These are phyloP conservation scores for Pyxicephalus adspersus DNA, from an alignment of 2,113 vertebrate species.

Conservation along the genomic window DNA sequence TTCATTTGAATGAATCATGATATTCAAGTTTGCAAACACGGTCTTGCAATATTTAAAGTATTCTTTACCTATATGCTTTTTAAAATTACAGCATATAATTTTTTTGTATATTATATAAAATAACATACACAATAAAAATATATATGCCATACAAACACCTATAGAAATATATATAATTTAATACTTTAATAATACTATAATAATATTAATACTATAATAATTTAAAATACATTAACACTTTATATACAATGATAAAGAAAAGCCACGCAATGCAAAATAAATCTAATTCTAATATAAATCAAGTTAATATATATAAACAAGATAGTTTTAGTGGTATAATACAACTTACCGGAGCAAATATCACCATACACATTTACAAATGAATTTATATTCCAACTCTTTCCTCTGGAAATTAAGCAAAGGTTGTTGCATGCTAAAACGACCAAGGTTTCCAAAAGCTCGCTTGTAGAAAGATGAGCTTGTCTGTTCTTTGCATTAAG, in stretches of 20 bases:
- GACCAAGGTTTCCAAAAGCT: constrained; percentile 69
- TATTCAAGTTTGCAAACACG: too few relatives aligned
- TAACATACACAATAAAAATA: too few relatives aligned
- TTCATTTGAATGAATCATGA: too few relatives aligned
- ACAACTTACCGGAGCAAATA: constrained; percentile 91
- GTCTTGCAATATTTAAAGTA: too few relatives aligned
- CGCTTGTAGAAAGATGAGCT: constrained; percentile 70
- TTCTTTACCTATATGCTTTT: too few relatives aligned
- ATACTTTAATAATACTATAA: background rate
- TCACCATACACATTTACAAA: constrained; percentile 96
- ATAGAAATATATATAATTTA: background rate
- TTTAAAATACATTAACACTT: background rate
- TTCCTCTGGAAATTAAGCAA: constrained; percentile 75
- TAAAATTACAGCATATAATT: too few relatives aligned
- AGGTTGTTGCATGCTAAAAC: constrained; percentile 81
- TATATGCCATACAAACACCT: too few relatives aligned
- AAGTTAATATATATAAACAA: constrained; percentile 48
- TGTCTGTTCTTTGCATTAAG: constrained; percentile 72
- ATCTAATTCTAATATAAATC: background rate
- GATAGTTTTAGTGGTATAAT: constrained; percentile 51
- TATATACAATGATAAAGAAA: background rate
- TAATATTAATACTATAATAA: background rate
- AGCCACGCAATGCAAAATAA: background rate
- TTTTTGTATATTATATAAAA: too few relatives aligned
- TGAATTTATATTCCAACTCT: constrained; percentile 81